Percentiles rank a stretch among this genome's conserved stretches.
Conservation (phyloP, 2,888 invertebrate species). For the Erpobdella octoculata region DNA sequence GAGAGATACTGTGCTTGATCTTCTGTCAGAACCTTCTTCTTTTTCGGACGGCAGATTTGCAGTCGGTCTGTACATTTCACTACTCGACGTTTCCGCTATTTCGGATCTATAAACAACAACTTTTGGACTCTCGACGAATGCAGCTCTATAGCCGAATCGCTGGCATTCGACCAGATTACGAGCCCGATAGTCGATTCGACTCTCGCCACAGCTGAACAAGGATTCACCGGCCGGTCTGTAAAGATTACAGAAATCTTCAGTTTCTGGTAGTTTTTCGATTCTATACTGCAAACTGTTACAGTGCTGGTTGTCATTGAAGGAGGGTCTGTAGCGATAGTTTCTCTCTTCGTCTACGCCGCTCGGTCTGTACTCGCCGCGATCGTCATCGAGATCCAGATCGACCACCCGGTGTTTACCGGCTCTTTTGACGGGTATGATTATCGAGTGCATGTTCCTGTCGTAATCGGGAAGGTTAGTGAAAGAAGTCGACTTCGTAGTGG, state of each 20-base stretch:
- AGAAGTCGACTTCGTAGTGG: neutral
- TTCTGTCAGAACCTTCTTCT: too few relatives aligned
- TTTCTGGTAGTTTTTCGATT: neutral
- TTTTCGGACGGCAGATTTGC: too few relatives aligned
- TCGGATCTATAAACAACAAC: neutral
- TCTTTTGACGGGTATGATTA: neutral
- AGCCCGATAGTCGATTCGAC: neutral
- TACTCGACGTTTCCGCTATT: neutral
- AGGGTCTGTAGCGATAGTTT: slow-evolving; percentile 8
- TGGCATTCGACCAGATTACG: neutral
- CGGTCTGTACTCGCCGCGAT: neutral
- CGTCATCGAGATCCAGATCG: neutral
- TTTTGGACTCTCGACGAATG: neutral
- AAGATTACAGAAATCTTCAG: neutral
- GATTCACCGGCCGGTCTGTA: slow-evolving; percentile 12
- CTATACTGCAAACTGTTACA: neutral
- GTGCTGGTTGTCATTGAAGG: slow-evolving; percentile 4
- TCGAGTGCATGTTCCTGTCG: neutral
- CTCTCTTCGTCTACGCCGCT: neutral
- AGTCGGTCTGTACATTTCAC: neutral
- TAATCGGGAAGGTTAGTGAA: neutral
- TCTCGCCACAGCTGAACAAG: neutral
- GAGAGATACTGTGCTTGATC: too few relatives aligned
- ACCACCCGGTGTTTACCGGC: neutral
- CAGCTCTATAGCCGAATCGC: neutral